A percentile compares a stretch with the other conserved stretches of the same genome.
Evolutionary conservation across 2,888 invertebrate genomes (phyloP).

Genomic region (Coenonympha arcania): DNA sequence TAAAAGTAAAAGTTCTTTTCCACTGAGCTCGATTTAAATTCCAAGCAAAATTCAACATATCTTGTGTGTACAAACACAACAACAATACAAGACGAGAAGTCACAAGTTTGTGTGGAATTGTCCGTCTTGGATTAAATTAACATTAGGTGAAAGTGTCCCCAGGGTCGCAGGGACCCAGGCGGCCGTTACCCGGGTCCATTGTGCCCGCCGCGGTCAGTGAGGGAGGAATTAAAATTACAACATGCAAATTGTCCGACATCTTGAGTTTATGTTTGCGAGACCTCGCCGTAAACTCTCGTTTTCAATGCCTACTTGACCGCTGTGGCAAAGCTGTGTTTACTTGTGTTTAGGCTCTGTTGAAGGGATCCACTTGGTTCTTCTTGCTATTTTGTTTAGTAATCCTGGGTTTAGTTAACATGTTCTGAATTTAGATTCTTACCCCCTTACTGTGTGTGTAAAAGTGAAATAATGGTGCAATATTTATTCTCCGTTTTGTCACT

Average conservation of each 20-base stretch:
- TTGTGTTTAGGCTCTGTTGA: not conserved
- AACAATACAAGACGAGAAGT: conserved; percentile 57
- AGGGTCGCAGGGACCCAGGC: conserved; percentile 33
- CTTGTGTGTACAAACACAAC: conserved; percentile 32
- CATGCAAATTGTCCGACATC: conserved; percentile 62
- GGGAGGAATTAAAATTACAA: conserved; percentile 72
- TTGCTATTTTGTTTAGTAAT: too few species aligned
- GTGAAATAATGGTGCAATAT: too few species aligned
- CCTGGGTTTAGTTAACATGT: too few species aligned
- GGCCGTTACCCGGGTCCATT: conserved; percentile 35
- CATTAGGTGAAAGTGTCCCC: conserved; percentile 67
- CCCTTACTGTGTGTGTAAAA: too few species aligned
- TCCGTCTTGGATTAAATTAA: conserved; percentile 72
- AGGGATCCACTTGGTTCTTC: too few species aligned
- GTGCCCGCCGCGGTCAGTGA: conserved; percentile 54
- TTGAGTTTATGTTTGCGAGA: conserved; percentile 55
- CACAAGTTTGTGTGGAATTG: conserved; percentile 60
- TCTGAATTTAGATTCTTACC: too few species aligned
- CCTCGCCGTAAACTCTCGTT: conserved; percentile 28
- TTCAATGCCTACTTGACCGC: conserved; percentile 19
- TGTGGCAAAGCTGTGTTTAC: not conserved
- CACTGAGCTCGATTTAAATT: conserved; percentile 27
- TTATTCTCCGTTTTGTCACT: too few species aligned
- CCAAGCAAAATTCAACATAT: not conserved
- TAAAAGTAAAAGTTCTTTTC: too few species aligned